A percentile compares a stretch with the other conserved stretches of the same genome.
These are phyloP conservation scores for Sander vitreus DNA, from an alignment of 2,113 vertebrate species.

Conservation along the genomic window DNA sequence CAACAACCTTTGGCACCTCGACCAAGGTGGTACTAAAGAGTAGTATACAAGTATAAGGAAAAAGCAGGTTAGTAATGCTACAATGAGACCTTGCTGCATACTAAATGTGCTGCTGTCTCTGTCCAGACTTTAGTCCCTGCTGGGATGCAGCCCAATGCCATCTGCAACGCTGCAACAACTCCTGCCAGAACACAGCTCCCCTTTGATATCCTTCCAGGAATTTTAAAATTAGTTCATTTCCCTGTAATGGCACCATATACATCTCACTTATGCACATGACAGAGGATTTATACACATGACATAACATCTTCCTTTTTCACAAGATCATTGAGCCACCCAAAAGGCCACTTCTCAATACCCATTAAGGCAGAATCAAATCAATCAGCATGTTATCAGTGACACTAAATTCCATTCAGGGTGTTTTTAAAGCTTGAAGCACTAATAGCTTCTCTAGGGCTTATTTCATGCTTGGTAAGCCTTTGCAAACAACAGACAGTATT, in stretches of 20 bases:
- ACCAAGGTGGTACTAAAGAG: too few species aligned
- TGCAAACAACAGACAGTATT: constrained; percentile 60
- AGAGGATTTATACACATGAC: constrained; percentile 4
- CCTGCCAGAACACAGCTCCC: constrained; percentile 42
- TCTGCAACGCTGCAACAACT: constrained; percentile 34
- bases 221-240: constrained; percentile 45
- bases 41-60: background rate
- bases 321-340: constrained; percentile 9
- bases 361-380: constrained; percentile 46
- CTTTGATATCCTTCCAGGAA: constrained; percentile 62
- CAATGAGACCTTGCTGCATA: constrained; percentile 33
- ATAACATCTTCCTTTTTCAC: background rate
- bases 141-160: constrained; percentile 42
- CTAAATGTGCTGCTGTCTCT: constrained; percentile 49
- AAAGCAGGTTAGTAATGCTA: constrained; percentile 8
- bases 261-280: constrained; percentile 27
- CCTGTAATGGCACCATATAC: constrained; percentile 13
- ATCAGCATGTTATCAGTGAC: constrained; percentile 54
- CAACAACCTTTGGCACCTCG: too few species aligned
- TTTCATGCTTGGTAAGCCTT: constrained; percentile 64
- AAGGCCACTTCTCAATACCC: constrained; percentile 6
- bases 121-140: constrained; percentile 56
- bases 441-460: constrained; percentile 56
- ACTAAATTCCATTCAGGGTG: constrained; percentile 12
- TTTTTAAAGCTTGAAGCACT: constrained; percentile 41